These are phyloP conservation scores for Antedon mediterranea DNA, from an alignment of 53 echinoderm and acorn worm genomes.

Conservation along the genomic window DNA sequence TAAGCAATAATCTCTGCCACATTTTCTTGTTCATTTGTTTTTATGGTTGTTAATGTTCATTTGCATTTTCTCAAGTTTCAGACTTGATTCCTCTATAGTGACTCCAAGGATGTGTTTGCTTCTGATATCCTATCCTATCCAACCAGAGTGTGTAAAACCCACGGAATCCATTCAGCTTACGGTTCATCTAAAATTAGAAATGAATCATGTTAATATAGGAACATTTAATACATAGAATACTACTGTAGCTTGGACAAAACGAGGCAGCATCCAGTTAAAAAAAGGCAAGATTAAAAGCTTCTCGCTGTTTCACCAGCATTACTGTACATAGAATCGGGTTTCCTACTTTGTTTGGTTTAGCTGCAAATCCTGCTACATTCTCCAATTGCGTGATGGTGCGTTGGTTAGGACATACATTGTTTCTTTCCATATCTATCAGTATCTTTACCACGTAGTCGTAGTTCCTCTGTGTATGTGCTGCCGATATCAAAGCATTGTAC, in stretches of 20 bases:
- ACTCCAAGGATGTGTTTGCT: conserved; percentile 55
- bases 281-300: too few relatives aligned
- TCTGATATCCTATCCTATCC: conserved; percentile 36
- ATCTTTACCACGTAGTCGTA: conserved; percentile 47
- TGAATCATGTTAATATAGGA: not conserved
- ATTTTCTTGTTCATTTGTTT: too few relatives aligned
- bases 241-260: too few relatives aligned
- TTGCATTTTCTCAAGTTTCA: not conserved
- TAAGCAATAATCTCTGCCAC: too few relatives aligned
- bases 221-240: too few relatives aligned
- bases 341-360: conserved; percentile 18
- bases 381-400: conserved; percentile 42
- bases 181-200: not conserved
- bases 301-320: too few relatives aligned
- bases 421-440: conserved; percentile 41
- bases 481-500: conserved; percentile 59
- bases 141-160: conserved; percentile 60
- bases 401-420: conserved; percentile 41
- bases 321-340: too few relatives aligned
- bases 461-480: conserved; percentile 36
- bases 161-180: conserved; percentile 43
- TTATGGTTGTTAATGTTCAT: too few relatives aligned
- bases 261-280: too few relatives aligned
- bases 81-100: conserved; percentile 2
- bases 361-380: conserved; percentile 30